A percentile compares a stretch with the other conserved stretches of the same genome.
Conservation (phyloP, 2,113 vertebrate species). For the Podarcis raffonei region DNA sequence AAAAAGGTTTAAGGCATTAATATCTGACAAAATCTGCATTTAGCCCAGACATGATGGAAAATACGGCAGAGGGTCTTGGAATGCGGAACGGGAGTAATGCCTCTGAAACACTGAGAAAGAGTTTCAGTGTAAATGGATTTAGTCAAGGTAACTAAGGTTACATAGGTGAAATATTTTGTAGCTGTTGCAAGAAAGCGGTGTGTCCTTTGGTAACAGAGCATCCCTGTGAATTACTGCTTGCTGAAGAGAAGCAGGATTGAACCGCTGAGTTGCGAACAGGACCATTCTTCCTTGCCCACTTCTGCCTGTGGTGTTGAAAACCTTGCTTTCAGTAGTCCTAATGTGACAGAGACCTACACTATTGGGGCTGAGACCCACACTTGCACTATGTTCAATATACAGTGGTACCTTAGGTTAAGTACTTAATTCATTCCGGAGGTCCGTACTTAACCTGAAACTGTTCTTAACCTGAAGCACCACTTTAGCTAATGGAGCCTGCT, state of each 20-base stretch:
- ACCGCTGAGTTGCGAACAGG: neutral
- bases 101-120: neutral
- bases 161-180: neutral
- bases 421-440: too few relatives aligned
- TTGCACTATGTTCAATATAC: too few relatives aligned
- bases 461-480: too few relatives aligned
- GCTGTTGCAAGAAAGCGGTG: neutral
- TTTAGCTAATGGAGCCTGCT: too few relatives aligned
- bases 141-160: neutral
- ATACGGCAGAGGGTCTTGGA: neutral
- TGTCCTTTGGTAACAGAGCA: neutral
- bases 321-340: neutral
- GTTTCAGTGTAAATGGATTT: neutral
- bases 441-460: too few relatives aligned
- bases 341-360: neutral
- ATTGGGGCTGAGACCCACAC: too few relatives aligned
- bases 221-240: neutral
- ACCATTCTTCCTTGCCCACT: neutral
- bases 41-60: neutral
- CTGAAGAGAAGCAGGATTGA: neutral
- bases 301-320: neutral
- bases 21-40: slow-evolving; percentile 13
- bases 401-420: too few relatives aligned
- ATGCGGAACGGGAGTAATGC: neutral
- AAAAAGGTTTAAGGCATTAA: slow-evolving; percentile 17